Evolutionary conservation across 2,888 invertebrate genomes (phyloP).

Genomic region (Drosophila limbata): DNA sequence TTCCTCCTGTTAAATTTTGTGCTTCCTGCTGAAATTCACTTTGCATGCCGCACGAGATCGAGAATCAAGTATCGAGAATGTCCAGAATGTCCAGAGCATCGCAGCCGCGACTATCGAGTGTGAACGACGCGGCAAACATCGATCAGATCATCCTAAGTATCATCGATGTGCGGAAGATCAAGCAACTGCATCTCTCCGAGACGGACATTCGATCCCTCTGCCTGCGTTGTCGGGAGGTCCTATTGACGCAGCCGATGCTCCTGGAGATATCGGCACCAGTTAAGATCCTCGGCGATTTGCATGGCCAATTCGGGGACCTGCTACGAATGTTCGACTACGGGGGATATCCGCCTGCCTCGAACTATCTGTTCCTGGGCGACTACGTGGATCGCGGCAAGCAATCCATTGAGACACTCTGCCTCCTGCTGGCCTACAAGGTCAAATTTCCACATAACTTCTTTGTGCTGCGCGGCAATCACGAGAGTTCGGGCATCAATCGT

Average conservation of each 20-base stretch:
- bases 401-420: conserved; percentile 97
- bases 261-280: conserved; percentile 69
- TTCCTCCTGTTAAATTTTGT: conserved; percentile 12
- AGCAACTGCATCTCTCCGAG: conserved; percentile 51
- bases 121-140: conserved; percentile 28
- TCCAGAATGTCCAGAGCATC: conserved; percentile 20
- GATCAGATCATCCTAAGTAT: conserved; percentile 53
- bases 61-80: conserved; percentile 13
- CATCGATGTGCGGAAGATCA: conserved; percentile 51
- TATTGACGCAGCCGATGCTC: conserved; percentile 56
- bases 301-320: conserved; percentile 83
- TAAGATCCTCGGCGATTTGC: conserved; percentile 56
- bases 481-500: conserved; percentile 98
- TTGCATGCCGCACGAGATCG: conserved; percentile 32
- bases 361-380: conserved; percentile 98
- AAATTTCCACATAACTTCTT: conserved; percentile 96
- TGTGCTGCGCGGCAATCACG: conserved; percentile 89
- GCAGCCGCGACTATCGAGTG: conserved; percentile 14
- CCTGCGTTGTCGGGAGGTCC: conserved; percentile 43
- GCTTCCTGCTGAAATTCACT: conserved; percentile 30
- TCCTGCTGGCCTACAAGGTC: conserved; percentile 97
- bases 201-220: conserved; percentile 48
- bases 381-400: conserved; percentile 99
- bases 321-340: conserved; percentile 98
- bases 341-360: conserved; percentile 98